Conservation (phyloP, 2,113 vertebrate genomes). For the Phyllostomus hastatus region DNA sequence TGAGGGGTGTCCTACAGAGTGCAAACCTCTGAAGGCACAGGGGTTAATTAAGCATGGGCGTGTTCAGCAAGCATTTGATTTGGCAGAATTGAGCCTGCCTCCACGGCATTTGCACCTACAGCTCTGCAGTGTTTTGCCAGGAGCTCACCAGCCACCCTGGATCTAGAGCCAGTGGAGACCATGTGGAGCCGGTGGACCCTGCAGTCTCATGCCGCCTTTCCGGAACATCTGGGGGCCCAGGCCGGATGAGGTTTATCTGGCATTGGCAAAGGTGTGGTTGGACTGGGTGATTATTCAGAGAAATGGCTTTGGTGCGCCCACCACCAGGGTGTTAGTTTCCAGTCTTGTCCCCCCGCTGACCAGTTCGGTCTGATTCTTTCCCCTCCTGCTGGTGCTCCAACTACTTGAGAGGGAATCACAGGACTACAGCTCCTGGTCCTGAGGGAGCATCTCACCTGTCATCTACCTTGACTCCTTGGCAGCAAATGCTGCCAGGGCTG, state of each 20-base stretch:
- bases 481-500: neutral
- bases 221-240: neutral
- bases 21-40: neutral
- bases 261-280: accelerated
- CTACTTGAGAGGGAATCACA: neutral
- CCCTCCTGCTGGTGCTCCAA: neutral
- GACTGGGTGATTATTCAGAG: neutral
- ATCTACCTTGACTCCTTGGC: neutral
- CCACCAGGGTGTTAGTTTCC: neutral
- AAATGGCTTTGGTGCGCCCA: neutral
- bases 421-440: neutral
- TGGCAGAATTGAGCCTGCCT: neutral
- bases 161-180: neutral
- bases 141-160: neutral
- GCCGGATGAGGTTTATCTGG: neutral
- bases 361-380: neutral
- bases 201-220: neutral
- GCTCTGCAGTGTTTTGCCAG: neutral
- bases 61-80: neutral
- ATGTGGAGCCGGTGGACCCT: neutral
- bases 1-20: neutral
- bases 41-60: neutral
- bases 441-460: neutral
- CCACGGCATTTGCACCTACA: neutral
- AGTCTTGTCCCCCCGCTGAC: neutral